A percentile compares a stretch with the other conserved stretches of the same genome.
phyloP scores from a whole-genome alignment of 2,888 invertebrate species.

The Mythimna loreyi region DNA sequence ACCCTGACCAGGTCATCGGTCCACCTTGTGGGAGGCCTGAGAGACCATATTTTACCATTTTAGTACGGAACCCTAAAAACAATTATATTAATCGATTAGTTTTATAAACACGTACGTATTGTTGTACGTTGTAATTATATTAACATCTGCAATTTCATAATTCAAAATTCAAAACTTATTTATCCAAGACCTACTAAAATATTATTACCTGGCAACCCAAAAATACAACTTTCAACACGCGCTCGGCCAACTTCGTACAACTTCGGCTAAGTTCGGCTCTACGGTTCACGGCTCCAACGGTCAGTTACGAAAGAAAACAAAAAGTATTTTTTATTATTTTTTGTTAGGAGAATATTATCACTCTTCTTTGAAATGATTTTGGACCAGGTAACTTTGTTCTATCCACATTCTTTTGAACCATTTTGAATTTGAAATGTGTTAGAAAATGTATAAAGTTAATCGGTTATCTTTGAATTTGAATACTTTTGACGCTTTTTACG shows the following conservation, averaged over 20 bases:
- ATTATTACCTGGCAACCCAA: constrained; percentile 67
- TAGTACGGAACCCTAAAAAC: too few relatives aligned
- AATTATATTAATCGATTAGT: too few relatives aligned
- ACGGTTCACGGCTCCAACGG: constrained; percentile 73
- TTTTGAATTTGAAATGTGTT: constrained; percentile 23
- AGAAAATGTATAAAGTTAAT: constrained; percentile 15
- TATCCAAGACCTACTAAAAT: constrained; percentile 5
- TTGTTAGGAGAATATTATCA: constrained; percentile 55
- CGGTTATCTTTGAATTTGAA: constrained; percentile 7
- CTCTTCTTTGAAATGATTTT: constrained; percentile 51
- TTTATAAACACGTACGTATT: too few relatives aligned
- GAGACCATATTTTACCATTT: too few relatives aligned
- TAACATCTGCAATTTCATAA: background rate
- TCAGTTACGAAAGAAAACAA: constrained; percentile 71
- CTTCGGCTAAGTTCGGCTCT: constrained; percentile 60
- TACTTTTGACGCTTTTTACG: constrained; percentile 8
- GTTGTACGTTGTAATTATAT: too few relatives aligned
- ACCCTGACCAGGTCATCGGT: too few relatives aligned
- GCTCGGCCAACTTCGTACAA: constrained; percentile 63
- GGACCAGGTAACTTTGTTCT: constrained; percentile 54
- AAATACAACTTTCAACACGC: constrained; percentile 75
- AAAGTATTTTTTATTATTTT: constrained; percentile 65
- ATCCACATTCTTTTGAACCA: constrained; percentile 42
- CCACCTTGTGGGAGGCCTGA: too few relatives aligned
- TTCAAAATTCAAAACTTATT: background rate